These are phyloP conservation scores for Aplysina aerophoba DNA, from an alignment of 37 sponge, comb jelly and placozoan species.

Conservation along the genomic window DNA sequence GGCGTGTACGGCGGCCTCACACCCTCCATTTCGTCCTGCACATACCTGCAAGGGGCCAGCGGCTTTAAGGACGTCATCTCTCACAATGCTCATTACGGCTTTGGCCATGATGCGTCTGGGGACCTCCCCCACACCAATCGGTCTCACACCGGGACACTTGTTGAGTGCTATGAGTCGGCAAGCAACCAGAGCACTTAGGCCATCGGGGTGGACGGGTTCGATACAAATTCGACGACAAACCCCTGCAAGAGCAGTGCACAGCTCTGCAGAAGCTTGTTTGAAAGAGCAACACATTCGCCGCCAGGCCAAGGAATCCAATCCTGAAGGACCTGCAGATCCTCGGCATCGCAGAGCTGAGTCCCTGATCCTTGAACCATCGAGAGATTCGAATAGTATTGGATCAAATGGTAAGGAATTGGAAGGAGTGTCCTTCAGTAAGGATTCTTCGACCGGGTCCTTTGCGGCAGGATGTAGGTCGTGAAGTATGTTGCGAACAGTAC, in stretches of 20 bases:
- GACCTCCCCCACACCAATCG: constrained; percentile 1
- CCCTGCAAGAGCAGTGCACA: neutral
- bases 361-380: neutral
- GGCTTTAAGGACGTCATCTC: neutral
- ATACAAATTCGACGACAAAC: neutral
- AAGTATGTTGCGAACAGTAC: neutral
- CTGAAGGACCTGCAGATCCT: constrained; percentile 10
- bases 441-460: no score
- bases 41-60: neutral
- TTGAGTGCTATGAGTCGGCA: neutral
- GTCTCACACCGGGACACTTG: constrained; percentile 7
- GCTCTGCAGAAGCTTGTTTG: neutral
- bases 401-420: no score
- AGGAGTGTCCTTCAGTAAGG: no score
- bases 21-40: constrained; percentile 10
- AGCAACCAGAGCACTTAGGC: neutral
- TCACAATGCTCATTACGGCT: neutral
- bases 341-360: neutral
- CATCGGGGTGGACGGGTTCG: neutral
- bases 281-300: neutral
- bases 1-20: neutral
- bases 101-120: neutral
- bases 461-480: no score
- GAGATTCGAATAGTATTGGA: neutral
- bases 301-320: neutral